Percentiles rank a stretch among this genome's conserved stretches.
Conservation (phyloP, 2,113 vertebrate species). For the Dipodomys spectabilis region DNA sequence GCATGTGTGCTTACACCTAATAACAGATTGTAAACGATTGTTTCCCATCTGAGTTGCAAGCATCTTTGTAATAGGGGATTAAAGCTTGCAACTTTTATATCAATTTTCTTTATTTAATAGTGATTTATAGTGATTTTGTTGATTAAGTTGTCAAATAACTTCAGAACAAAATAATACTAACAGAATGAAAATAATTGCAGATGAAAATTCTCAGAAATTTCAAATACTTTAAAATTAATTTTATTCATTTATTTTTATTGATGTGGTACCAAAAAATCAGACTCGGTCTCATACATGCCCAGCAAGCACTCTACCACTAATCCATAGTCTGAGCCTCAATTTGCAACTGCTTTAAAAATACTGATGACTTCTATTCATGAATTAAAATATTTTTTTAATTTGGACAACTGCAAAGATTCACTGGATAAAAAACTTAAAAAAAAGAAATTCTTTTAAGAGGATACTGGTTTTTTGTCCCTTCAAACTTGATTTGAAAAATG, state of each 20-base stretch:
- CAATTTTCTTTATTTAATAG: neutral
- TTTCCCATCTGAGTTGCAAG: neutral
- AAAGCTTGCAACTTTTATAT: neutral
- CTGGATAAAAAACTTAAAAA: neutral
- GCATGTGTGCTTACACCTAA: neutral
- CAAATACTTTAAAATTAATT: slow-evolving; percentile 14
- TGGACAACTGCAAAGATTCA: neutral
- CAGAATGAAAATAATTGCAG: neutral
- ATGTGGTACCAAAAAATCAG: too few relatives aligned
- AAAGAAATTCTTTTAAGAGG: neutral
- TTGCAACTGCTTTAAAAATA: slow-evolving; percentile 15
- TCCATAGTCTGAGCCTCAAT: too few relatives aligned
- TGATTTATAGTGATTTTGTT: neutral
- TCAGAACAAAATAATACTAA: neutral
- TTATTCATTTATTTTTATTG: too few relatives aligned
- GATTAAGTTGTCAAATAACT: neutral
- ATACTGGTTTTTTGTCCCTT: neutral
- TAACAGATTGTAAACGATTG: neutral
- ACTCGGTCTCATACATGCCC: too few relatives aligned
- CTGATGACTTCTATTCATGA: neutral
- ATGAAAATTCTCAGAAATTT: slow-evolving; percentile 6
- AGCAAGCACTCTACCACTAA: too few relatives aligned
- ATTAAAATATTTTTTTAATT: neutral
- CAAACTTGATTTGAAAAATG: neutral
- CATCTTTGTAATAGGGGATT: neutral